Percentiles rank a stretch among this genome's conserved stretches.
These are phyloP conservation scores for Spilarctia lutea DNA, from an alignment of 2,888 invertebrate species.

Conservation along the genomic window DNA sequence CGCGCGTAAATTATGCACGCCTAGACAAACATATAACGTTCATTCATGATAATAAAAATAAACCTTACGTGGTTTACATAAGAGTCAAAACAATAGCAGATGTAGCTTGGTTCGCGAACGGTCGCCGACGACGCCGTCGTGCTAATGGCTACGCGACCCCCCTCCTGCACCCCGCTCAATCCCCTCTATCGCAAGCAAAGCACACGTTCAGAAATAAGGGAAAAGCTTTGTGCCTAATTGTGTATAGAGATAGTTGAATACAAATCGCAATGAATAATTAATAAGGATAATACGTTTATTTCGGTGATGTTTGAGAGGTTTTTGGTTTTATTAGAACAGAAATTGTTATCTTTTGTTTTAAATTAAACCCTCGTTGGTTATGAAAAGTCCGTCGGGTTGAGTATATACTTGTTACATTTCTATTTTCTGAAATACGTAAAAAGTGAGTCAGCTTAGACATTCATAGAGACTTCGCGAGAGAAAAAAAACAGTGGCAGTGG, in stretches of 20 bases:
- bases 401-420: not conserved
- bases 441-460: not conserved
- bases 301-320: conserved; percentile 42
- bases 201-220: conserved; percentile 77
- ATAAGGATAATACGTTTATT: conserved; percentile 54
- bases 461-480: not conserved
- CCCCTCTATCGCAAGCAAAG: conserved; percentile 63
- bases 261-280: conserved; percentile 62
- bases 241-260: conserved; percentile 66
- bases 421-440: not conserved
- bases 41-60: conserved; percentile 35
- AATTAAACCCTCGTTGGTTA: conserved; percentile 6
- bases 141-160: conserved; percentile 79
- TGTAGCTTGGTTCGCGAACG: conserved; percentile 61
- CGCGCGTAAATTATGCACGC: conserved; percentile 85
- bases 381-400: not conserved
- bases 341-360: conserved; percentile 12
- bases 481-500: no score
- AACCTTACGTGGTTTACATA: conserved; percentile 50
- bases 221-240: conserved; percentile 74
- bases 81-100: conserved; percentile 38
- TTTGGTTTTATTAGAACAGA: conserved; percentile 31
- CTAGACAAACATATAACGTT: conserved; percentile 49
- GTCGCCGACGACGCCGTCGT: conserved; percentile 74
- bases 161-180: conserved; percentile 55